Evolutionary conservation across 2,113 vertebrate genomes (phyloP).

Genomic region (Phalacrocorax aristotelis): DNA sequence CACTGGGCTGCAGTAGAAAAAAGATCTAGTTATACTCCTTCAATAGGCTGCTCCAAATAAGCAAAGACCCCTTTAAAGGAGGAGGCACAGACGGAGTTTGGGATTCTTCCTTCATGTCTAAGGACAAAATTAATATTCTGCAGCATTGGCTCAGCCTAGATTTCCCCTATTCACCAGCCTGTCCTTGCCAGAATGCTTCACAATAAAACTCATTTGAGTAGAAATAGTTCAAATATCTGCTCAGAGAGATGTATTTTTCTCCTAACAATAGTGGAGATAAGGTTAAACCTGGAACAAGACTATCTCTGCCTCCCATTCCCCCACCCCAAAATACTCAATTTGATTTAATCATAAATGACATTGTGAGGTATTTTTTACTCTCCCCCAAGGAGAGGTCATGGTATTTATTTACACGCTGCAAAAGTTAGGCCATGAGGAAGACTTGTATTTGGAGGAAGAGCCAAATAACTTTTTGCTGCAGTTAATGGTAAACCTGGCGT

Average conservation of each 20-base stretch:
- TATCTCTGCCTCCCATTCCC: neutral
- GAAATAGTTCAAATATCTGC: conserved; percentile 12
- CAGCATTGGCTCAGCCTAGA: neutral
- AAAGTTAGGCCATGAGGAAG: conserved; percentile 18
- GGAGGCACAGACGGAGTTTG: neutral
- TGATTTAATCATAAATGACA: conserved; percentile 28
- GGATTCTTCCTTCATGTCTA: neutral
- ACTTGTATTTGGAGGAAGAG: conserved; percentile 39
- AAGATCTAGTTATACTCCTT: neutral
- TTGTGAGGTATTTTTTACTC: conserved; percentile 39
- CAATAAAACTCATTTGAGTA: neutral
- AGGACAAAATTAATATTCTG: conserved; percentile 15
- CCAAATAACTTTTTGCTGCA: conserved; percentile 13
- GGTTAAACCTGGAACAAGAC: neutral
- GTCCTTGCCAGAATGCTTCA: conserved; percentile 1
- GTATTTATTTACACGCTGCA: conserved; percentile 44
- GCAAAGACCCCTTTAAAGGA: neutral
- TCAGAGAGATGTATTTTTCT: conserved; percentile 38
- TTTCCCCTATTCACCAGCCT: neutral
- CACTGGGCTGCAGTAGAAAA: conserved; percentile 38
- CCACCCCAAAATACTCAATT: neutral
- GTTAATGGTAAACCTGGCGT: neutral
- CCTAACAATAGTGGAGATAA: conserved; percentile 28
- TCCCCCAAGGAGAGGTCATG: neutral
- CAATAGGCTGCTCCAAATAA: conserved; percentile 4